These are phyloP conservation scores for Euphonia xanthogaster DNA, from an alignment of 2,797 vertebrate species.

Conservation along the genomic window DNA sequence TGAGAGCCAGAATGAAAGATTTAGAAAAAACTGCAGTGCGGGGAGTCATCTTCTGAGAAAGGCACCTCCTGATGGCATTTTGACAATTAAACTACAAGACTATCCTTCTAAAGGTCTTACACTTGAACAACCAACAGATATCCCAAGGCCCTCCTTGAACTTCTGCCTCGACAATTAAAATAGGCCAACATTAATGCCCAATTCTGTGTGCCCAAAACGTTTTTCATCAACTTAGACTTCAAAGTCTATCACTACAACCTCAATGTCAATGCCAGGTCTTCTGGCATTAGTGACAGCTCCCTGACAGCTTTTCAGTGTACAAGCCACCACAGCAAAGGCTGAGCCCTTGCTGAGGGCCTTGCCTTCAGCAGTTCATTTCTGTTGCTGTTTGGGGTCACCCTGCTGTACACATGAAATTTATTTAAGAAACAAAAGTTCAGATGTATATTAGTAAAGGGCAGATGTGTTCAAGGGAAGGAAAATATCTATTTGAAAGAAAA, in stretches of 20 bases:
- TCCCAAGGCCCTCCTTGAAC: neutral
- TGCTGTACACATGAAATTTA: neutral
- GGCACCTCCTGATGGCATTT: neutral
- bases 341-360: neutral
- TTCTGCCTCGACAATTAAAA: neutral
- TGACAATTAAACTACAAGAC: neutral
- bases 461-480: no score
- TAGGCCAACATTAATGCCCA: neutral
- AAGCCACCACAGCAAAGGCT: neutral
- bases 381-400: neutral
- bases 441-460: no score
- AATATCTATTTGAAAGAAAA: no score
- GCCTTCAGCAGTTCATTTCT: neutral
- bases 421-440: no score
- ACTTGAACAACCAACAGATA: neutral
- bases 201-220: neutral
- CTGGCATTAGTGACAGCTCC: neutral
- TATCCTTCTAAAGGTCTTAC: neutral
- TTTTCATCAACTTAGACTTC: neutral
- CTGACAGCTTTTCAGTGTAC: neutral
- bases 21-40: neutral
- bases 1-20: neutral
- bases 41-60: neutral
- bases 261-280: neutral
- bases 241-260: neutral